Base-by-base conservation (phyloP, 2,113 vertebrate genomes). In the Sialia sialis region DNA sequence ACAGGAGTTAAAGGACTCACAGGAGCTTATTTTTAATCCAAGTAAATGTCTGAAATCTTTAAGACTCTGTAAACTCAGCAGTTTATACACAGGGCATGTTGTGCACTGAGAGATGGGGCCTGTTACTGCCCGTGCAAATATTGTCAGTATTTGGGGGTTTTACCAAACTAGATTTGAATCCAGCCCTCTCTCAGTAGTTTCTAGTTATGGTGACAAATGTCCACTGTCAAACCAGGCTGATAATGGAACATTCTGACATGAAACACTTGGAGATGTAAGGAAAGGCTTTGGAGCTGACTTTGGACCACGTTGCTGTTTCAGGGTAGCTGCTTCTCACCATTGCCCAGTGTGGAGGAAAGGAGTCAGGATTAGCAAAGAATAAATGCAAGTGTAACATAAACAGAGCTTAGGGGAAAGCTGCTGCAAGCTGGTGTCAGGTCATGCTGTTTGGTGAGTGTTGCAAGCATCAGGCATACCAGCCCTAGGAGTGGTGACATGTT, bases 11-110 rank as follows among this genome's bases (percentile, higher is more conserved):
- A 30, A 63, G 75, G 67, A 66, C 88, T 94, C 79, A 60, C 29
- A 85, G 67, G 49, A 90, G 84, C 78, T 96, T 96, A 87, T 54
- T 89, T 93, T 93, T 95, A 94, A 96, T 94, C 92, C 94, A 74
- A 38, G n/a, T 46, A 63, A 58, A 77, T 93, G 80, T 73, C 67
- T 92, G 63, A 58, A 70, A 92, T 93, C 63, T 58, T 74, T 70
- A n/a, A 46, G 41, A 36, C 43, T 44, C 27, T 73, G 27, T 92
- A 72, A 93, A 59, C 41, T 51, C 88, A 74, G 58, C 34, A 41
- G 41, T 73, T 88, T 73, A 13, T 9, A 0, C 52, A 43, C 38
- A 32, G 64, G 58, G 51, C 22, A 5, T 59, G 4, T 27, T 82
- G 39, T 25, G 21, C 44, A 10, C 34, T 27, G 54, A 29, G 36